phyloP scores from a whole-genome alignment of 2,113 vertebrate species.

The Dissostichus mawsoni region DNA sequence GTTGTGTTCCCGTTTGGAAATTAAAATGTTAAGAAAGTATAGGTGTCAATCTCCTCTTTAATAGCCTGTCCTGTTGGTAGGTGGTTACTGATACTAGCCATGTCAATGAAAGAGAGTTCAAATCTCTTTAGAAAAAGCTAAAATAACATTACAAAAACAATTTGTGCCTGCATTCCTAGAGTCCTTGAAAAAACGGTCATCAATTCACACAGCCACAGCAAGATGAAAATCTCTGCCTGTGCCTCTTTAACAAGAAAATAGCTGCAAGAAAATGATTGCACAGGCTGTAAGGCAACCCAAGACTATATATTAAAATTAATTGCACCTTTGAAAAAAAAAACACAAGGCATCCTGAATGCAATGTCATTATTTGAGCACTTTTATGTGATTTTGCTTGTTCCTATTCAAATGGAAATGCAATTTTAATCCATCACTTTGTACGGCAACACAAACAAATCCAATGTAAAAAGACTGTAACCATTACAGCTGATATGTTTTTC shows the following conservation, averaged over 20 bases:
- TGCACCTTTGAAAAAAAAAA: slow-evolving; percentile 6
- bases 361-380: not conserved
- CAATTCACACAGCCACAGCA: not conserved
- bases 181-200: not conserved
- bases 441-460: slow-evolving; percentile 1
- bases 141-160: not conserved
- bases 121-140: not conserved
- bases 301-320: slow-evolving; percentile 1
- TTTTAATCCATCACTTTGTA: not conserved
- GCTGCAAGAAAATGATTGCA: slow-evolving; percentile 18
- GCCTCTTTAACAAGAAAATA: not conserved
- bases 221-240: slow-evolving; percentile 9
- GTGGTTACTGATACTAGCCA: not conserved
- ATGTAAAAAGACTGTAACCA: slow-evolving; percentile 10
- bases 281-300: not conserved
- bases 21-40: not conserved
- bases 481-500: slow-evolving; percentile 3
- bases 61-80: not conserved
- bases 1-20: not conserved
- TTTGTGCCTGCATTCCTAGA: not conserved
- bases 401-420: not conserved
- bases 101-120: not conserved
- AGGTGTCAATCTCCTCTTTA: not conserved
- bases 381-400: not conserved
- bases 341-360: not conserved